phyloP scores from a whole-genome alignment of 2,113 vertebrate species.

The Montifringilla adamsi region DNA sequence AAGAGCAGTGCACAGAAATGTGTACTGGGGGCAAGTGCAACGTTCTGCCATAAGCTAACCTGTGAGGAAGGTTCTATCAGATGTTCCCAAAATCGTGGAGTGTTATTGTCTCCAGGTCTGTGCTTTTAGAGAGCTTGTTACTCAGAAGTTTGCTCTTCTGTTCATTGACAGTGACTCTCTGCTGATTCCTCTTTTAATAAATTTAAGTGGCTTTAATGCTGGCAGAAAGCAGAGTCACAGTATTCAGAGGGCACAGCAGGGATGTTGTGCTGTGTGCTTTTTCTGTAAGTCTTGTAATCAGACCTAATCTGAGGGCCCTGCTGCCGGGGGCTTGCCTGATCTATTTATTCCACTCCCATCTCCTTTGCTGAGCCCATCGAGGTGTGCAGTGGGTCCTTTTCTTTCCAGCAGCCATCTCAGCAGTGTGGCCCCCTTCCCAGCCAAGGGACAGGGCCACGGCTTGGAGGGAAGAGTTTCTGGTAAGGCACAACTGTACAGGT shows the following conservation, averaged over 20 bases:
- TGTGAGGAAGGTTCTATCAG: not conserved
- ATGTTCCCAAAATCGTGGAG: not conserved
- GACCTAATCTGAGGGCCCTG: not conserved
- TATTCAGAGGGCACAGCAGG: not conserved
- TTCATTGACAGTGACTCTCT: not conserved
- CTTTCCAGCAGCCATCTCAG: not conserved
- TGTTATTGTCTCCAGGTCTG: not conserved
- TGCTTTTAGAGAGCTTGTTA: not conserved
- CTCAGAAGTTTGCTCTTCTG: not conserved
- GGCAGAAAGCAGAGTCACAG: not conserved
- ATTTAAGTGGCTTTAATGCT: not conserved
- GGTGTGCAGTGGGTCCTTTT: not conserved
- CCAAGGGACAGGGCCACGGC: accelerated
- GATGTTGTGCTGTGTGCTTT: not conserved
- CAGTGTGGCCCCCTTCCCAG: not conserved
- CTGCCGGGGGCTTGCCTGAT: not conserved
- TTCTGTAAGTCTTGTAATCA: not conserved
- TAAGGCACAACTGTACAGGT: not conserved
- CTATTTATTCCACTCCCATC: not conserved
- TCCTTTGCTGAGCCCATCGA: not conserved
- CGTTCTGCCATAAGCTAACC: constrained; percentile 12
- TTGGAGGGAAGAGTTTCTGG: not conserved
- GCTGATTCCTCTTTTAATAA: not conserved
- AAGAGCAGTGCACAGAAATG: constrained; percentile 20
- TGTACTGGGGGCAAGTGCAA: not conserved